Percentiles rank a stretch among this genome's conserved stretches.
Conservation (phyloP, 2,113 vertebrate genomes). For the Struthio camelus region DNA sequence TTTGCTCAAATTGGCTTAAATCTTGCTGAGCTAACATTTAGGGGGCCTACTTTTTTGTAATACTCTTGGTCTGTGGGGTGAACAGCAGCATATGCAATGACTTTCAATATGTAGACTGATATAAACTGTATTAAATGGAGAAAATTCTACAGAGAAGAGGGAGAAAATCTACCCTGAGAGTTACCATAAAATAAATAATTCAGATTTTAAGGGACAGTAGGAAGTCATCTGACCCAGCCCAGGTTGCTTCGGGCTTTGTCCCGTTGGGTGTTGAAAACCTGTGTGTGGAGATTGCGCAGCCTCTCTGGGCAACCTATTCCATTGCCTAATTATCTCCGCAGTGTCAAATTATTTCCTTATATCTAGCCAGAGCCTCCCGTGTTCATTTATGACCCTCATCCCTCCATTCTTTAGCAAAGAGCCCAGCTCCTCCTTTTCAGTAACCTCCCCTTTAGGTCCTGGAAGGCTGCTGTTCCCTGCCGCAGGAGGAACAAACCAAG, state of each 20-base stretch:
- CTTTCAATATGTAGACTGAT: not conserved
- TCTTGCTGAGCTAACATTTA: not conserved
- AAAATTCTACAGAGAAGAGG: not conserved
- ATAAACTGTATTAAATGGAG: not conserved
- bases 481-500: not conserved
- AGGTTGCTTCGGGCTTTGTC: not conserved
- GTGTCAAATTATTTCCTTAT: not conserved
- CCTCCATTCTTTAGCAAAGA: not conserved
- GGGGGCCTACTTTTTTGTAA: not conserved
- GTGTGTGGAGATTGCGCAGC: not conserved
- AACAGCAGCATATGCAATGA: not conserved
- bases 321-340: not conserved
- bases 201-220: not conserved
- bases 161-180: not conserved
- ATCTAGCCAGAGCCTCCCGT: not conserved
- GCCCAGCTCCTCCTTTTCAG: not conserved
- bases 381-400: not conserved
- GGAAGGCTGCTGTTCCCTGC: not conserved
- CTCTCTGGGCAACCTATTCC: not conserved
- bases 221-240: not conserved
- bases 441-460: not conserved
- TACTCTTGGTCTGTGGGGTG: not conserved
- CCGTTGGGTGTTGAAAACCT: not conserved
- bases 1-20: slow-evolving; percentile 3
- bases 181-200: not conserved